Conservation (phyloP, 2,113 vertebrate genomes). For the Malurus cyaneus region DNA sequence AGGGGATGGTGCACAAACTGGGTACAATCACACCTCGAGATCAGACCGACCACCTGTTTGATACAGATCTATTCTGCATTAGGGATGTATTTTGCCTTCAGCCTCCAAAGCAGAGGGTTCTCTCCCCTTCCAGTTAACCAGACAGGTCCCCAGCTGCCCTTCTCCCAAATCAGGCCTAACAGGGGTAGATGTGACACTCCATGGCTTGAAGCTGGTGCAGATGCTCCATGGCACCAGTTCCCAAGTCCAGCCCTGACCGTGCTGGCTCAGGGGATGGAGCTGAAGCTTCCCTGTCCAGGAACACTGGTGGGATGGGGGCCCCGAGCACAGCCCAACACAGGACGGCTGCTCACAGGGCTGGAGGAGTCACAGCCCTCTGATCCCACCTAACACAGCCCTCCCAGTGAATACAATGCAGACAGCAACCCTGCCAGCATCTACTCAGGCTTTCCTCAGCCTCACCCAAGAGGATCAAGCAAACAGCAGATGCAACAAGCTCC, state of each 20-base stretch:
- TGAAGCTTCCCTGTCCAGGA: not conserved
- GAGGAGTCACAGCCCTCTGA: not conserved
- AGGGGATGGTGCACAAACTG: accelerated
- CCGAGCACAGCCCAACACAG: not conserved
- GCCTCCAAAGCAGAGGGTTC: not conserved
- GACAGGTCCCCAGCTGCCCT: not conserved
- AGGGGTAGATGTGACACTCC: not conserved
- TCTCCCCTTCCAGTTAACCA: not conserved
- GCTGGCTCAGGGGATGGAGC: accelerated
- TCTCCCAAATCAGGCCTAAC: not conserved
- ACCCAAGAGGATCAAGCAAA: accelerated
- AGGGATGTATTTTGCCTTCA: not conserved
- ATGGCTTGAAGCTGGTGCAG: accelerated
- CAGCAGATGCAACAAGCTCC: not conserved
- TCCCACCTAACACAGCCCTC: not conserved
- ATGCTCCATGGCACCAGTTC: not conserved
- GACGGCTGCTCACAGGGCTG: not conserved
- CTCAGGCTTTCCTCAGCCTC: not conserved
- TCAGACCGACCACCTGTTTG: accelerated
- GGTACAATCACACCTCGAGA: not conserved
- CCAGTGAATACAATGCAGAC: accelerated
- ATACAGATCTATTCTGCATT: not conserved
- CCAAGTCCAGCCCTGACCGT: not conserved
- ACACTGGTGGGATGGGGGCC: not conserved
- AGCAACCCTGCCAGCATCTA: not conserved